Conservation (phyloP, 1,140 invertebrate species). For the Papilio polyxenes region DNA sequence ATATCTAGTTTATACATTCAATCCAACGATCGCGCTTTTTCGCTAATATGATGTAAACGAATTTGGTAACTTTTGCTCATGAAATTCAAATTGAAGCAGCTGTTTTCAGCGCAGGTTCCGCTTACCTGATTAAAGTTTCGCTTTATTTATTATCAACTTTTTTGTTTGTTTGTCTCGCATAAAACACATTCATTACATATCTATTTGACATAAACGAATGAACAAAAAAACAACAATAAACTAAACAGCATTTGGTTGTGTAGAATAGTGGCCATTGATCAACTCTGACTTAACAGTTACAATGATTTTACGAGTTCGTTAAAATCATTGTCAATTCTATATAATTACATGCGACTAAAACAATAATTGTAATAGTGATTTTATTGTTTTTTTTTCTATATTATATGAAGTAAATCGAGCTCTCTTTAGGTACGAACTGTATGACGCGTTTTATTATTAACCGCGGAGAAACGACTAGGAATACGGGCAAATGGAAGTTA, state of each 20-base stretch:
- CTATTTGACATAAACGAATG: background rate
- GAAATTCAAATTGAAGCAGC: conserved; percentile 18
- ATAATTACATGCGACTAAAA: background rate
- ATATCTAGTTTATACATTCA: conserved; percentile 8
- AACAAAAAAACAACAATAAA: too few relatives aligned
- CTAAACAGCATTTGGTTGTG: too few relatives aligned
- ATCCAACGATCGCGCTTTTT: conserved; percentile 11
- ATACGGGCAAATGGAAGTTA: background rate
- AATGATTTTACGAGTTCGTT: too few relatives aligned
- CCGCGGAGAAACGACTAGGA: background rate
- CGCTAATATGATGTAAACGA: conserved; percentile 22
- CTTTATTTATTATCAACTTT: conserved; percentile 7
- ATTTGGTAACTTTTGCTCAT: conserved; percentile 16
- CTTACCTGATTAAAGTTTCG: conserved; percentile 19
- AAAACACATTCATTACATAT: background rate
- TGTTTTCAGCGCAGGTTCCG: conserved; percentile 12
- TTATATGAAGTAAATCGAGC: background rate
- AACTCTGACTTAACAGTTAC: too few relatives aligned
- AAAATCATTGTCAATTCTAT: too few relatives aligned
- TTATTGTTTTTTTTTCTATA: too few relatives aligned
- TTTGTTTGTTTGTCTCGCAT: background rate
- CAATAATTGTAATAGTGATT: background rate
- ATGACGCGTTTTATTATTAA: conserved; percentile 14
- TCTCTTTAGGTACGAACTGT: background rate
- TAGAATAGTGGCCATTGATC: too few relatives aligned